Conservation (phyloP, 2,113 vertebrate species). For the Elephas maximus region DNA sequence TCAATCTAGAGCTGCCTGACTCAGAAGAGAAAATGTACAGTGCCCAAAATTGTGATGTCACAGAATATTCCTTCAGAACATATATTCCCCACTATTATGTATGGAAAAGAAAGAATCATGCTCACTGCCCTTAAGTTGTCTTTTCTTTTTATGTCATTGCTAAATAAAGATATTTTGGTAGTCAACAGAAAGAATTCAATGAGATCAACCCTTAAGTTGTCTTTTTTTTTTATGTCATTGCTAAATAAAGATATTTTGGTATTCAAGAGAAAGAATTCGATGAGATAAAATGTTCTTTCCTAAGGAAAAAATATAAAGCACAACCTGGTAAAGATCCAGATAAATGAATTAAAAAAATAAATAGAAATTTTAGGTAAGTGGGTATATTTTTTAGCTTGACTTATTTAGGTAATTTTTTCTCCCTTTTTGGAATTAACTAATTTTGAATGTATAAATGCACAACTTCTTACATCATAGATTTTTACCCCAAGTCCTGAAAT, state of each 20-base stretch:
- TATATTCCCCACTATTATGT: not conserved
- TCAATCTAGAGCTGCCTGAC: not conserved
- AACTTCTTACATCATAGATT: not conserved
- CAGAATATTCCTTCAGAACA: not conserved
- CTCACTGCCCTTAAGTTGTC: not conserved
- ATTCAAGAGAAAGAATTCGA: not conserved
- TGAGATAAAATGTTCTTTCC: not conserved
- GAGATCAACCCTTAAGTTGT: not conserved
- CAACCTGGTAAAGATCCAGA: not conserved
- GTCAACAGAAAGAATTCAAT: not conserved
- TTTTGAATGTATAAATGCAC: not conserved
- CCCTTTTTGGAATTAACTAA: not conserved
- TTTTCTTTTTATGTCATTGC: not conserved
- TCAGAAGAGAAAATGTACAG: not conserved
- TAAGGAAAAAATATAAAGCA: not conserved
- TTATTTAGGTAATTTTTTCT: not conserved
- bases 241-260: not conserved
- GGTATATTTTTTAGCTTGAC: not conserved
- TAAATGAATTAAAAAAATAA: constrained; percentile 2
- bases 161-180: not conserved
- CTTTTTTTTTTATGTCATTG: not conserved
- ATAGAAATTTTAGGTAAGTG: not conserved
- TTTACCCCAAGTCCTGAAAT: not conserved
- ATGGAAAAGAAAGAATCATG: not conserved
- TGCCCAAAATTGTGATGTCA: not conserved